Conservation (phyloP, 2,888 invertebrate species). For the Scaeva pyrastri region DNA sequence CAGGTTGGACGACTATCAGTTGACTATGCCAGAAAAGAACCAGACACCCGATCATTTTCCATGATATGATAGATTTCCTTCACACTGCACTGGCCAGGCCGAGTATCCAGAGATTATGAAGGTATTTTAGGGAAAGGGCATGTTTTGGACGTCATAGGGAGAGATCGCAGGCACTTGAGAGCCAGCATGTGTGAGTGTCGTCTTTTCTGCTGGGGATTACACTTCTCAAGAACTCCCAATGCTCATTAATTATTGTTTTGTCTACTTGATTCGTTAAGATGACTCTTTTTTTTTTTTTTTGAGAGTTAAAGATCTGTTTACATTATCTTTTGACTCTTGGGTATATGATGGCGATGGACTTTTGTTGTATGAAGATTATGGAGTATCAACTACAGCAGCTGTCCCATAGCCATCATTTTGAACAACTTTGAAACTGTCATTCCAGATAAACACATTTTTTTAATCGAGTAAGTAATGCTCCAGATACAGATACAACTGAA, state of each 20-base stretch:
- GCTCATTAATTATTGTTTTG: conserved; percentile 71
- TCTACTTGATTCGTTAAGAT: conserved; percentile 66
- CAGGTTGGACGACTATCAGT: conserved; percentile 59
- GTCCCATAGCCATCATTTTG: conserved; percentile 45
- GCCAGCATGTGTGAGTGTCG: conserved; percentile 59
- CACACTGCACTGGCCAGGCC: conserved; percentile 8
- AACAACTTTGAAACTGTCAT: conserved; percentile 62
- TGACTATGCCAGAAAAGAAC: conserved; percentile 17
- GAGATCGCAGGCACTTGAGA: conserved; percentile 38
- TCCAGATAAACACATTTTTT: conserved; percentile 45
- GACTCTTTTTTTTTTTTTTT: conserved; percentile 41
- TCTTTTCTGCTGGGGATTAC: conserved; percentile 22
- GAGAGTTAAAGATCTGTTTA: conserved; percentile 59
- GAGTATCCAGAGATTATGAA: neutral
- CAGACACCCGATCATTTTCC: conserved; percentile 31
- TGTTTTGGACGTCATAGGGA: conserved; percentile 10
- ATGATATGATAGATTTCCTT: conserved; percentile 64
- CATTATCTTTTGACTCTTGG: conserved; percentile 28
- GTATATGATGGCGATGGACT: conserved; percentile 22
- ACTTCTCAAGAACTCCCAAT: conserved; percentile 45
- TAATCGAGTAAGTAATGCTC: conserved; percentile 49
- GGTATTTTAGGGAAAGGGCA: neutral
- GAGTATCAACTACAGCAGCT: conserved; percentile 36
- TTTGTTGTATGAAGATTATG: neutral
- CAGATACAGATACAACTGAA: conserved; percentile 41